A percentile compares a stretch with the other conserved stretches of the same genome.
Evolutionary conservation across 2,113 vertebrate genomes (phyloP).

Genomic region (Vanacampus margaritifer): DNA sequence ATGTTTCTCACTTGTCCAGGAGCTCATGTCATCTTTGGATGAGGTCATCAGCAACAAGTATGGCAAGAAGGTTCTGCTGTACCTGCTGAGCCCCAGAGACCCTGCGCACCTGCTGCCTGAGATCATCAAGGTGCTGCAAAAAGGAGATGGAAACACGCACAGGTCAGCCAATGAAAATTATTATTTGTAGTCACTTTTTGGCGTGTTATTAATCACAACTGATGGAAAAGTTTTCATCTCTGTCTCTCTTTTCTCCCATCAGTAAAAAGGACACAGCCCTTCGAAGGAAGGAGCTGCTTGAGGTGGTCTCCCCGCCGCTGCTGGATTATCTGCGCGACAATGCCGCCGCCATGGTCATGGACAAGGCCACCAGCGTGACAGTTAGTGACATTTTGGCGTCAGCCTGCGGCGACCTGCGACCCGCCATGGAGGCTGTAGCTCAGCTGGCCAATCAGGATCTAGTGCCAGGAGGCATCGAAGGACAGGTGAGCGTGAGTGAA

Average conservation of each 20-base stretch:
- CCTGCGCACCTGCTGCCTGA: slow-evolving; percentile 86
- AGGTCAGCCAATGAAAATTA: slow-evolving; percentile 69
- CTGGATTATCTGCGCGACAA: slow-evolving; percentile 80
- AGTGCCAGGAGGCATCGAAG: slow-evolving; percentile 78
- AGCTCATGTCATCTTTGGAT: slow-evolving; percentile 79
- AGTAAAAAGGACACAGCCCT: slow-evolving; percentile 86
- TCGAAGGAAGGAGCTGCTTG: slow-evolving; percentile 82
- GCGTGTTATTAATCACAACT: background rate
- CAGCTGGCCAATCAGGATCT: slow-evolving; percentile 79
- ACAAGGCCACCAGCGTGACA: slow-evolving; percentile 81
- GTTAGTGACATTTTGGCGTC: slow-evolving; percentile 81
- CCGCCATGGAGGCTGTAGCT: slow-evolving; percentile 83
- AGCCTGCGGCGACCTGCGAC: slow-evolving; percentile 78
- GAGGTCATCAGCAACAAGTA: slow-evolving; percentile 85
- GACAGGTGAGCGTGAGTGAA: slow-evolving; percentile 68
- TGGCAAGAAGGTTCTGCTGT: slow-evolving; percentile 87
- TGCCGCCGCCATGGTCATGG: slow-evolving; percentile 74
- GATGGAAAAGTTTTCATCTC: background rate
- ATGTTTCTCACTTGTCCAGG: slow-evolving; percentile 64
- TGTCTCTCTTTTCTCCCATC: slow-evolving; percentile 1
- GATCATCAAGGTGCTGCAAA: slow-evolving; percentile 82
- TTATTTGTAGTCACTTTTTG: too few relatives aligned
- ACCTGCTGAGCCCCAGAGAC: slow-evolving; percentile 86
- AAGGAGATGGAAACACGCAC: slow-evolving; percentile 84
- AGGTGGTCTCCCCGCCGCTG: slow-evolving; percentile 81